Percentiles rank a stretch among this genome's conserved stretches.
These are phyloP conservation scores for Pogonomyrmex barbatus DNA, from an alignment of 1,140 invertebrate genomes.

Conservation along the genomic window DNA sequence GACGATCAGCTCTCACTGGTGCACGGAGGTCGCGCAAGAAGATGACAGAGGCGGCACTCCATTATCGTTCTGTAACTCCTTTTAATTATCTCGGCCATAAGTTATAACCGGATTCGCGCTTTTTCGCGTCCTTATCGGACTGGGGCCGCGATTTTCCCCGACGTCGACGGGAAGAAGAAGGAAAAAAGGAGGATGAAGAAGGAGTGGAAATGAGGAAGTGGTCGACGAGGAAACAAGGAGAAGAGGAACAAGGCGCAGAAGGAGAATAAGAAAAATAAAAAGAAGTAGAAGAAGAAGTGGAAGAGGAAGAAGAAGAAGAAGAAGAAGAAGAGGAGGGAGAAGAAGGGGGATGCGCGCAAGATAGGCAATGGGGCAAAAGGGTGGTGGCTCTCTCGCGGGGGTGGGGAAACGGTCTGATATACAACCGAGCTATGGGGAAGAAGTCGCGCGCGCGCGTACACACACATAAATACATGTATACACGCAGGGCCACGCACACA, in stretches of 20 bases:
- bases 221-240: conserved; percentile 11
- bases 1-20: conserved; percentile 42
- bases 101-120: conserved; percentile 66
- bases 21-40: conserved; percentile 46
- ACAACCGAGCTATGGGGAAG: conserved; percentile 59
- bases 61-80: conserved; percentile 63
- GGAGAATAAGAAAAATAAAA: background rate
- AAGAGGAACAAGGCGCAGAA: background rate
- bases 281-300: background rate
- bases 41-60: conserved; percentile 59
- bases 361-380: conserved; percentile 40
- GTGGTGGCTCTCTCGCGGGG: conserved; percentile 50
- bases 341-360: conserved; percentile 6
- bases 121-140: conserved; percentile 65
- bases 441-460: conserved; percentile 47
- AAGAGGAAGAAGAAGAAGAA: background rate
- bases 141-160: conserved; percentile 35
- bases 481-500: conserved; percentile 13
- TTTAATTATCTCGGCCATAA: conserved; percentile 68
- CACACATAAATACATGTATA: conserved; percentile 26
- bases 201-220: conserved; percentile 6
- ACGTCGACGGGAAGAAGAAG: background rate
- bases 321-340: conserved; percentile 21
- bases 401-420: conserved; percentile 62
- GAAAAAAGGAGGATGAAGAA: conserved; percentile 18